Evolutionary conservation across 2,113 vertebrate species (phyloP), one percentile per base, ranked within the genome.

Genomic region (Psittacus erithacus): DNA sequence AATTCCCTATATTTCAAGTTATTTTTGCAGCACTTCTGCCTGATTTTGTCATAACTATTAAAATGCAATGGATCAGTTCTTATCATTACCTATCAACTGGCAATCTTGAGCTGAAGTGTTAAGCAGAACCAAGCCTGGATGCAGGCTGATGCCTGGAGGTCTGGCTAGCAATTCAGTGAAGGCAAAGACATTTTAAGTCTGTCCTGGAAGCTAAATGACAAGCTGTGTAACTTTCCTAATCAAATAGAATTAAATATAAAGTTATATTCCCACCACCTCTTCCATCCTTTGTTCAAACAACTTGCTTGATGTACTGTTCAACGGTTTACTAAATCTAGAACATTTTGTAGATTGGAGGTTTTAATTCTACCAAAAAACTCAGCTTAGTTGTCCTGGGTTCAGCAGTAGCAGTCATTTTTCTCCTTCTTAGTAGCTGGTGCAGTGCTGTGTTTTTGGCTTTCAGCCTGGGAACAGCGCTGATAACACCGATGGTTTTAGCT

Each of bases 101-200:
- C 94, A 97, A 94, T 81, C 96, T 94, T 81, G 92, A 93, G 77
- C 90, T 78, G 62, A 46, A 57, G 73, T 53, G 79, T 78, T 55
- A 46, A 69, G 41, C 80, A 92, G 63, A 69, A 93, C 19, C 70
- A 52, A 88, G 38, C 8, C 76, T 70, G 38, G 38, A 39, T 39
- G 38, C 38, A 39, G 38, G 38, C 38, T 39, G 43, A 49, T 60
- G 90, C 60, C 64, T 76, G 55, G 64, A 87, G 70, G 93, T 77
- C 77, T 86, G 75, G 85, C 71, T 68, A 78, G 88, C 50, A 44
- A 85, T 46, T 28, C 60, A 63, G 63, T 17, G 41, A 95, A 95
- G 60, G 59, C 59, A 93, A 39, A 74, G 65, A 52, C 12, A 24
- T 65, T 84, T 88, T 52, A 74, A 69, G 63, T 31, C 81, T 91